Evolutionary conservation across 1,140 invertebrate species (phyloP), one percentile per base, ranked within the genome.

Genomic region (Pissodes strobi): DNA sequence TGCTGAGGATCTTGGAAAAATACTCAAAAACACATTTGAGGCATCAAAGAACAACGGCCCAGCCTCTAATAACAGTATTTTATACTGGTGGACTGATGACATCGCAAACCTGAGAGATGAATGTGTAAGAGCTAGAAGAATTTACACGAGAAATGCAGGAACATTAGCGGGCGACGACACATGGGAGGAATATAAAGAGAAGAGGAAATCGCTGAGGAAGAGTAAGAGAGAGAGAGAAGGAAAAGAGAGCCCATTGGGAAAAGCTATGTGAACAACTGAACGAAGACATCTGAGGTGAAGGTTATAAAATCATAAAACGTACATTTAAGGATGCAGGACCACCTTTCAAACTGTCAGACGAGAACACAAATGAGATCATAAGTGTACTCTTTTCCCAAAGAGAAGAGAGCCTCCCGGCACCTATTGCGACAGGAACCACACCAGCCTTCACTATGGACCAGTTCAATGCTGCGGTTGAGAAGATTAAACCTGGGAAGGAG

Each of bases 241-340:
- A 12, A 2, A 58, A 64, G 23, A 58, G 18, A 25, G 19, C 19
- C 21, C 12, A 19, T 6, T 68, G 57, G 66, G n/a, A 27, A 13
- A 18, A 48, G 9, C 10, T 70, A 12, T 68, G 62, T 8, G 38
- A 64, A 9, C 55, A 68, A n/a, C 17, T 70, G 15, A 62, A 70
- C 15, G 46, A 56, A 1, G 58, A 68, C 38, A 27, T 68, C 9
- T 70, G 62, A n/a, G n/a, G n/a, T n/a, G n/a, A n/a, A n/a, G n/a
- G n/a, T n/a, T n/a, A n/a, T n/a, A n/a, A n/a, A n/a, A n/a, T n/a
- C n/a, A n/a, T n/a, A n/a, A n/a, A n/a, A n/a, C n/a, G n/a, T n/a
- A n/a, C n/a, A n/a, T n/a, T n/a, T n/a, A n/a, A n/a, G n/a, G n/a
- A n/a, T n/a, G n/a, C n/a, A n/a, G n/a, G n/a, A n/a, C n/a, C n/a